Conservation (phyloP, 2,797 vertebrate species). For the Fringilla coelebs region DNA sequence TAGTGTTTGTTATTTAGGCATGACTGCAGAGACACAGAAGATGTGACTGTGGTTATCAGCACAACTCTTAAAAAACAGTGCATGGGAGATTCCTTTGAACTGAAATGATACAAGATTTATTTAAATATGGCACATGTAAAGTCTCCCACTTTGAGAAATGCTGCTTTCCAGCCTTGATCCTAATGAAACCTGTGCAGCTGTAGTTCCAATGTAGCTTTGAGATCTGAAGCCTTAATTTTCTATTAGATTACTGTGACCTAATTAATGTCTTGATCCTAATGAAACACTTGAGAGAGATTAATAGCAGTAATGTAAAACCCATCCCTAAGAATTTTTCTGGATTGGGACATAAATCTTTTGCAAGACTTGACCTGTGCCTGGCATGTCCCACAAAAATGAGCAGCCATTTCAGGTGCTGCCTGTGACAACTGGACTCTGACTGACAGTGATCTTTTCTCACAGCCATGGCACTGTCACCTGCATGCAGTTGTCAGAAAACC, state of each 20-base stretch:
- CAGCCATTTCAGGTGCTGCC: background rate
- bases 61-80: background rate
- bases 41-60: background rate
- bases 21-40: background rate
- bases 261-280: background rate
- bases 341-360: background rate
- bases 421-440: background rate
- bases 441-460: background rate
- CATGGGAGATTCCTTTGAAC: background rate
- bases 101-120: background rate
- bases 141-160: background rate
- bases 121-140: background rate
- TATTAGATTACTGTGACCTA: background rate
- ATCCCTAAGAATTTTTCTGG: background rate
- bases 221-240: slow-evolving; percentile 60
- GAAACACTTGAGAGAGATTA: background rate
- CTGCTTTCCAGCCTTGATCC: background rate
- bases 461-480: background rate
- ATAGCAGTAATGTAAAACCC: background rate
- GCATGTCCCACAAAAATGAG: background rate
- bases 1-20: background rate
- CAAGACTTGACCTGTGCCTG: background rate
- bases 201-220: slow-evolving; percentile 37
- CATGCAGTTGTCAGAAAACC: background rate
- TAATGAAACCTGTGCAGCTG: background rate